Conservation (phyloP, 2,113 vertebrate species). For the Nyctereutes procyonoides region DNA sequence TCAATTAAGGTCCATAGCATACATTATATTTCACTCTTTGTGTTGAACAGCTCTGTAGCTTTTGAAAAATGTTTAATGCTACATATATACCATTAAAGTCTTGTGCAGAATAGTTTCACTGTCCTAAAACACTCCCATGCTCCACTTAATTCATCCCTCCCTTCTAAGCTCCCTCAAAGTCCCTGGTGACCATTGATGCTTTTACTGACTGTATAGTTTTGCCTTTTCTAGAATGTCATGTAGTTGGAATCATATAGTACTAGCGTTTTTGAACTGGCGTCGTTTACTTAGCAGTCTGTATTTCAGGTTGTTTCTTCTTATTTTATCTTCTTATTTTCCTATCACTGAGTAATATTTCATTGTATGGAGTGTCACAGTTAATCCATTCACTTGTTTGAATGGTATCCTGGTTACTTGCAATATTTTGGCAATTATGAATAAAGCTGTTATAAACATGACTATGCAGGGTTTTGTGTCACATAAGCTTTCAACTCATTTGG, state of each 20-base stretch:
- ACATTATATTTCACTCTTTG: background rate
- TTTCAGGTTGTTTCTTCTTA: background rate
- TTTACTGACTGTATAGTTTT: background rate
- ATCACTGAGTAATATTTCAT: background rate
- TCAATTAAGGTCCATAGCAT: background rate
- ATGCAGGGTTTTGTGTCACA: background rate
- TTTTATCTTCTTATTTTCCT: background rate
- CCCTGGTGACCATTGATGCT: background rate
- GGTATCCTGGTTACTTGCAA: background rate
- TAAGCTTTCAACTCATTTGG: background rate
- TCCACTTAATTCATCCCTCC: background rate
- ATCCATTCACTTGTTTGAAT: background rate
- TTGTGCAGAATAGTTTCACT: background rate
- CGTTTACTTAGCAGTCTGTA: background rate
- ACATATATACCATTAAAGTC: background rate
- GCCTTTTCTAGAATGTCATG: background rate
- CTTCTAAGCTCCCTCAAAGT: background rate
- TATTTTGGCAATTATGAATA: background rate
- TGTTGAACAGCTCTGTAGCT: background rate
- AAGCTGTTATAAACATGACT: background rate
- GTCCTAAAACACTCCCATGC: background rate
- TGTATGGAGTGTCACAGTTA: background rate
- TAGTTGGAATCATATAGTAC: background rate
- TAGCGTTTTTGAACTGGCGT: background rate
- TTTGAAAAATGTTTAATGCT: background rate